Conservation (phyloP, 1,140 invertebrate species). For the Yoshiicerus persimilis region DNA sequence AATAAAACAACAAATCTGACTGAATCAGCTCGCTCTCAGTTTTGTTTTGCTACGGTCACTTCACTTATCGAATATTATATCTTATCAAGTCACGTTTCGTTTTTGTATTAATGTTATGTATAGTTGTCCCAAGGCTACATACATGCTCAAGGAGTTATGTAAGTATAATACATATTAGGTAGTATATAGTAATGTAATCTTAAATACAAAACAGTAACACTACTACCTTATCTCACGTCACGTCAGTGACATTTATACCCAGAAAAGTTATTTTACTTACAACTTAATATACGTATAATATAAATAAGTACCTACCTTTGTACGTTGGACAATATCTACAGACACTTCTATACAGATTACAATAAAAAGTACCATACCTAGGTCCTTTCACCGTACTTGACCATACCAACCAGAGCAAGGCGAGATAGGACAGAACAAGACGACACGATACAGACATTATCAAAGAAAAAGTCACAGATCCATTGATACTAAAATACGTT, state of each 20-base stretch:
- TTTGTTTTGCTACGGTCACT: background rate
- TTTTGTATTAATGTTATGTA: background rate
- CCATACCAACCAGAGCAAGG: background rate
- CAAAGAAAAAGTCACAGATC: background rate
- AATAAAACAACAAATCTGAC: background rate
- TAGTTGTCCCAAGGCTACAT: background rate
- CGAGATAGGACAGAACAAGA: background rate
- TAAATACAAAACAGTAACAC: background rate
- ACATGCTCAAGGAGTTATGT: background rate
- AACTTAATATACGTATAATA: background rate
- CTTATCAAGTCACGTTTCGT: conserved; percentile 3
- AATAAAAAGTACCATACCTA: background rate
- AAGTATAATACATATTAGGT: background rate
- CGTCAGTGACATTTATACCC: background rate
- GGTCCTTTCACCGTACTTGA: background rate
- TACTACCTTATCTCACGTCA: background rate
- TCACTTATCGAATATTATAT: conserved; percentile 1
- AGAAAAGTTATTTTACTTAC: background rate
- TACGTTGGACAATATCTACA: background rate
- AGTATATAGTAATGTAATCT: background rate
- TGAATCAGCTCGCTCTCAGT: background rate
- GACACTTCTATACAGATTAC: background rate
- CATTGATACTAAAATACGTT: background rate
- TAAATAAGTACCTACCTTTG: background rate
- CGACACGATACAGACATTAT: background rate